Evolutionary conservation across 2,797 vertebrate genomes (phyloP).

Genomic region (Paedocypris micromegethes): DNA sequence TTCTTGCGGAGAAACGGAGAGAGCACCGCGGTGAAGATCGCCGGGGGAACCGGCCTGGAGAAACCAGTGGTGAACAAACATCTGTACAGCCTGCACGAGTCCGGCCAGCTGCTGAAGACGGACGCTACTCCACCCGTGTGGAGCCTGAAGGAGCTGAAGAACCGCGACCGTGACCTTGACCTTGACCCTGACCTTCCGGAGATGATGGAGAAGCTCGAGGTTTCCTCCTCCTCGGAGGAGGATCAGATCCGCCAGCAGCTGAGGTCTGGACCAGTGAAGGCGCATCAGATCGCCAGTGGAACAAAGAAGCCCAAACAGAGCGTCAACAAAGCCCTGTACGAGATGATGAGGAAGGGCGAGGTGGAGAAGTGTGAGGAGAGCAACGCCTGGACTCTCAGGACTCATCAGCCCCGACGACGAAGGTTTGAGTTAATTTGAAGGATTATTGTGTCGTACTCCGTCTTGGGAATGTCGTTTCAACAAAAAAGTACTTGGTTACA

Average conservation of each 20-base stretch:
- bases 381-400: not conserved
- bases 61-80: slow-evolving; percentile 15
- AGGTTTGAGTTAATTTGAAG: too few relatives aligned
- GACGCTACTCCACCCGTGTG: not conserved
- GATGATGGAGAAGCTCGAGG: not conserved
- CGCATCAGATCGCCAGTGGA: not conserved
- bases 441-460: too few relatives aligned
- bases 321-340: slow-evolving; percentile 10
- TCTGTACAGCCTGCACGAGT: slow-evolving; percentile 8
- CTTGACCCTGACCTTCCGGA: not conserved
- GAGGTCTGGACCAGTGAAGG: slow-evolving; percentile 4
- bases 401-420: not conserved
- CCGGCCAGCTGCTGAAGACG: not conserved
- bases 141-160: not conserved
- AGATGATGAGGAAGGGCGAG: not conserved
- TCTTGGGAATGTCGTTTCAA: too few relatives aligned
- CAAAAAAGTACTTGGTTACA: too few relatives aligned
- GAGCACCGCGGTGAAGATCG: slow-evolving; percentile 3
- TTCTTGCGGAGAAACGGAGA: slow-evolving; percentile 9
- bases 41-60: slow-evolving; percentile 6
- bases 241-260: not conserved
- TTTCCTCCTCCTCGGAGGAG: not conserved
- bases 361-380: not conserved
- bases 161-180: not conserved
- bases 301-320: rapidly evolving